Evolutionary conservation across 2,113 vertebrate genomes (phyloP).

Genomic region (Cephalopholis sonnerati): DNA sequence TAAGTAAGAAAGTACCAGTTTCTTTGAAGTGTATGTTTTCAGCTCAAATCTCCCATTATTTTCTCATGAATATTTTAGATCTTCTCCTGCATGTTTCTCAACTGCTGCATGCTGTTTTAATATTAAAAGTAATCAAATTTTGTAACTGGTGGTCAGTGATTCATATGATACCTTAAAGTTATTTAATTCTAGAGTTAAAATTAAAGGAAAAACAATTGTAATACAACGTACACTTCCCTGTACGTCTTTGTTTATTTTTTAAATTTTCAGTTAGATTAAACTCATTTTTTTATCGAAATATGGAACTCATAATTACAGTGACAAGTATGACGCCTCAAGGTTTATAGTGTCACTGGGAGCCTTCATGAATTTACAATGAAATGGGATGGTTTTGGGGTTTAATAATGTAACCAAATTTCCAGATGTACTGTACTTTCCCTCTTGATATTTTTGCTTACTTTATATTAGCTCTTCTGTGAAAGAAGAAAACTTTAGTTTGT

Average conservation of each 20-base stretch:
- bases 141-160: not conserved
- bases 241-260: not conserved
- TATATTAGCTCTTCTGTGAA: not conserved
- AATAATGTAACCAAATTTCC: not conserved
- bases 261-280: not conserved
- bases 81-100: not conserved
- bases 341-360: not conserved
- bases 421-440: not conserved
- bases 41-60: not conserved
- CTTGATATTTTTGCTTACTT: not conserved
- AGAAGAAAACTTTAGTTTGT: not conserved
- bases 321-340: not conserved
- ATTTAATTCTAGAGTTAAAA: not conserved
- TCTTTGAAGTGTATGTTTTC: not conserved
- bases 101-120: not conserved
- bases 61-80: conserved; percentile 19
- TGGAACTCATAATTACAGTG: not conserved
- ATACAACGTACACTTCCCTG: not conserved
- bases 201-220: not conserved
- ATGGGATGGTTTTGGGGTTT: not conserved
- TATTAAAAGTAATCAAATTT: not conserved
- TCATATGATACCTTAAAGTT: not conserved
- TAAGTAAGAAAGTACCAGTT: not conserved
- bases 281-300: not conserved
- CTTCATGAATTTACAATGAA: not conserved